These are phyloP conservation scores for Eurytoma californica DNA, from an alignment of 2,888 invertebrate species.

Conservation along the genomic window DNA sequence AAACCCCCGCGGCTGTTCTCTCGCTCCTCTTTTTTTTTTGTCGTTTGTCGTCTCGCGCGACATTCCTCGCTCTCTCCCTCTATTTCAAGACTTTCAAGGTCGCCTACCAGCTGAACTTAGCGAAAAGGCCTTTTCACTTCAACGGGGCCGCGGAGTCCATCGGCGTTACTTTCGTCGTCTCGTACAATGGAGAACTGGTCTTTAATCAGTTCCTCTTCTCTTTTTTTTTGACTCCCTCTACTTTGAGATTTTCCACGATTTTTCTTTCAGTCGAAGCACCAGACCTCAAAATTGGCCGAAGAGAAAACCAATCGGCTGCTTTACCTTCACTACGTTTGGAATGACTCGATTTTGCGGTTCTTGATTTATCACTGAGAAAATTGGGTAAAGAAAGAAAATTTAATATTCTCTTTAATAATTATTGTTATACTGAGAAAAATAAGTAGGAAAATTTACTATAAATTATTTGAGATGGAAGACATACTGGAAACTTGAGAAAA, in stretches of 20 bases:
- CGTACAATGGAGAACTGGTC: slow-evolving; percentile 20
- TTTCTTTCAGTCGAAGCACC: slow-evolving; percentile 1
- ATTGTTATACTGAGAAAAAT: too few relatives aligned
- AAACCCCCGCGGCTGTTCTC: background rate
- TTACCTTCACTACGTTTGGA: too few relatives aligned
- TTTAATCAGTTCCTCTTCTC: slow-evolving; percentile 20
- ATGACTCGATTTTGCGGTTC: background rate
- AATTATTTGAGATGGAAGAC: too few relatives aligned
- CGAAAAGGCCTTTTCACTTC: slow-evolving; percentile 20
- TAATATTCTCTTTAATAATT: too few relatives aligned
- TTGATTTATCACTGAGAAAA: too few relatives aligned
- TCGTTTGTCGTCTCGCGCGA: background rate
- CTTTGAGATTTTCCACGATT: slow-evolving; percentile 3
- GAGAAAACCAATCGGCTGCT: background rate
- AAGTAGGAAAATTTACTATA: too few relatives aligned
- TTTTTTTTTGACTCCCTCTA: background rate
- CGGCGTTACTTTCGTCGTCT: background rate
- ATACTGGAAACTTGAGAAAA: too few relatives aligned
- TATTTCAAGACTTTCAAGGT: slow-evolving; percentile 49
- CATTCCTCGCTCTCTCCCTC: slow-evolving; percentile 13
- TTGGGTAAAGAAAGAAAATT: too few relatives aligned
- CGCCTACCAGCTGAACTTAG: slow-evolving; percentile 23
- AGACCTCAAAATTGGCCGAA: background rate
- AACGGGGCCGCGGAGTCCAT: background rate
- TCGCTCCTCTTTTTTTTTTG: background rate